Evolutionary conservation across 2,888 invertebrate genomes (phyloP), one percentile per base, ranked within the genome.

Genomic region (Torymus texanus): DNA sequence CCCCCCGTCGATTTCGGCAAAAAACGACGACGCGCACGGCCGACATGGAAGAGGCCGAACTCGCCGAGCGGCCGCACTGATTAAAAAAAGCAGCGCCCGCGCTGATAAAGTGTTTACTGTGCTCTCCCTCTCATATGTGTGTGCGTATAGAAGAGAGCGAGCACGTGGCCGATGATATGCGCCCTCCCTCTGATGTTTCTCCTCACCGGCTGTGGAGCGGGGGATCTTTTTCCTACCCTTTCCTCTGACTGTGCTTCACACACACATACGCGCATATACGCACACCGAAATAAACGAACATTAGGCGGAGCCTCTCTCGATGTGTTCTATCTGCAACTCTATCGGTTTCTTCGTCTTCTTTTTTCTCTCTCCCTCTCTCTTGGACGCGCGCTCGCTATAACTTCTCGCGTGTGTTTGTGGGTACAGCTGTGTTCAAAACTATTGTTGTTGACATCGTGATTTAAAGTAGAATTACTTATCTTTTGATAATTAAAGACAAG

Each of bases 101-200:
- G 53, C 67, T 67, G 78, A 78, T 78, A 73, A 67, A 67, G 67
- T 78, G 55, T 78, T 78, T 78, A 78, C 66, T 78, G 72, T 66
- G 5, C 24, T 55, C 56, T 41, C 41, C 41, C 41, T 41, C 41
- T 41, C 41, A 8, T 41, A 41, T 29, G 8, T 21, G 41, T 41
- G 41, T 41, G 1, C 59, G 8, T 70, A 24, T 51, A 55, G 29
- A 62, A 68, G 59, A 24, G 16, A 11, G 24, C 18, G 55, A 76
- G 70, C 70, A 63, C 68, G 70, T 76, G 70, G 76, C 70, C 41
- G 55, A 68, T 75, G 16, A 68, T 62, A 41, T 50, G 14, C 8
- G 13, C 21, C 41, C 55, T 62, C 55, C n/a, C n/a, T 53, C 67
- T 14, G 18, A 55, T 14, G 55, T 24, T 67, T 24, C 55, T 10